phyloP scores from a whole-genome alignment of 2,888 invertebrate genomes.

The Pantelozetes paolii region DNA sequence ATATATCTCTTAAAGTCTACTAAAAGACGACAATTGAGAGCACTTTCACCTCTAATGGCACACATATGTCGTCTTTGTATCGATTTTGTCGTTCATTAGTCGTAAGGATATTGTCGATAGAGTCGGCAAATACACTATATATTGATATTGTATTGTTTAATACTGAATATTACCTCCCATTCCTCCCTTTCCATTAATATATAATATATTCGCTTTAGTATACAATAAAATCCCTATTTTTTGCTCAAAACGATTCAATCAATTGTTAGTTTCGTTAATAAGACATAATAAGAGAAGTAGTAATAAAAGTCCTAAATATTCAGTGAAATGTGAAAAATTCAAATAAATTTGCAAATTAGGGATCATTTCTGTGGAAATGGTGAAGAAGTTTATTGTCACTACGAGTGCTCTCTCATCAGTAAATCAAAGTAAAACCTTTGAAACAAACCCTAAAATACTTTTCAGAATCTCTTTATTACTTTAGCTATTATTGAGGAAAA shows the following conservation, averaged over 20 bases:
- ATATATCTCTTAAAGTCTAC: constrained; percentile 18
- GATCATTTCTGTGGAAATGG: no score
- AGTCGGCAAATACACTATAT: constrained; percentile 8
- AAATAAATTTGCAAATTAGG: constrained; percentile 6
- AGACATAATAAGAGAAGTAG: not conserved
- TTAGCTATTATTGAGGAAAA: not conserved
- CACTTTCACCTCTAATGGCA: constrained; percentile 12
- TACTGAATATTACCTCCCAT: constrained; percentile 29
- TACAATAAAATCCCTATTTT: constrained; percentile 9
- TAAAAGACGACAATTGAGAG: constrained; percentile 1
- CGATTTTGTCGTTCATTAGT: constrained; percentile 32
- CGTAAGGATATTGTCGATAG: not conserved
- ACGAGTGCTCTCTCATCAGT: no score
- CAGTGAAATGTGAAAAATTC: not conserved
- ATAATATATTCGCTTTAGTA: constrained; percentile 1
- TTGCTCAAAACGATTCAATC: not conserved
- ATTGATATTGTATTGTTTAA: constrained; percentile 17
- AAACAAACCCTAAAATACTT: constrained; percentile 5
- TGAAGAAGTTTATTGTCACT: no score
- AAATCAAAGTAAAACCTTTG: no score
- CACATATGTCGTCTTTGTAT: constrained; percentile 29
- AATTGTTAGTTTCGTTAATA: constrained; percentile 14
- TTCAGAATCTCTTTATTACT: not conserved
- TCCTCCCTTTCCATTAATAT: constrained; percentile 22
- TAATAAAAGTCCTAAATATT: not conserved